Percentiles rank a stretch among this genome's conserved stretches.
These are phyloP conservation scores for Esox lucius DNA, from an alignment of 2,797 vertebrate genomes.

Conservation along the genomic window DNA sequence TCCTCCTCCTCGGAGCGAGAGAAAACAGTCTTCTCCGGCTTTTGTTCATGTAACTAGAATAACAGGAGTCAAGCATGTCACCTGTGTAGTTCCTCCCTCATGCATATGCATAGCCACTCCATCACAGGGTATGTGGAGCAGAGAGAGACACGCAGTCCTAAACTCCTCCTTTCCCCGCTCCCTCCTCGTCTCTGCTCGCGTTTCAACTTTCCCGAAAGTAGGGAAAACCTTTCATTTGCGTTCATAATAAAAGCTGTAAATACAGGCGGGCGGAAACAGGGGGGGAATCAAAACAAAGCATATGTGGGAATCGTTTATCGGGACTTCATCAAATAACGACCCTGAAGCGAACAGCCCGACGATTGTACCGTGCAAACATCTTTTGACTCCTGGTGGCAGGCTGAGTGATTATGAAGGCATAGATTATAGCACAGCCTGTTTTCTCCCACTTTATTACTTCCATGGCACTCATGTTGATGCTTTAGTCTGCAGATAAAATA, in stretches of 20 bases:
- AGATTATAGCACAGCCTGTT: background rate
- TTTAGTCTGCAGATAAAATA: conserved; percentile 1
- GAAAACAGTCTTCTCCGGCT: conserved; percentile 49
- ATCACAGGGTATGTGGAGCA: conserved; percentile 58
- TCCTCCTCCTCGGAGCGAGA: conserved; percentile 44
- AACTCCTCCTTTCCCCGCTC: conserved; percentile 30
- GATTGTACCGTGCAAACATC: conserved; percentile 8
- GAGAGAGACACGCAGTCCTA: conserved; percentile 45
- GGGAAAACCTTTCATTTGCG: conserved; percentile 47
- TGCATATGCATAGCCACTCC: conserved; percentile 76
- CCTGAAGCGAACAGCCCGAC: background rate
- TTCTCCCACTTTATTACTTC: background rate
- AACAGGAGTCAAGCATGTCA: conserved; percentile 74
- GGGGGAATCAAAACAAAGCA: conserved; percentile 5
- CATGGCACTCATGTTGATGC: background rate
- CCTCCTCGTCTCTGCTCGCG: conserved; percentile 25
- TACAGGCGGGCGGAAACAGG: background rate
- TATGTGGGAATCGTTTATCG: conserved; percentile 11
- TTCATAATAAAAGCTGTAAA: conserved; percentile 38
- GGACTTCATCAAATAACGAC: conserved; percentile 15
- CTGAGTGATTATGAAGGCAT: background rate
- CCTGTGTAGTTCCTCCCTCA: conserved; percentile 68
- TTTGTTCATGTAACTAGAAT: conserved; percentile 64
- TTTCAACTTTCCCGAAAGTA: conserved; percentile 61
- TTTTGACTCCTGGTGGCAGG: conserved; percentile 11